phyloP scores from a whole-genome alignment of 2,797 vertebrate genomes.

The Danio albolineatus region DNA sequence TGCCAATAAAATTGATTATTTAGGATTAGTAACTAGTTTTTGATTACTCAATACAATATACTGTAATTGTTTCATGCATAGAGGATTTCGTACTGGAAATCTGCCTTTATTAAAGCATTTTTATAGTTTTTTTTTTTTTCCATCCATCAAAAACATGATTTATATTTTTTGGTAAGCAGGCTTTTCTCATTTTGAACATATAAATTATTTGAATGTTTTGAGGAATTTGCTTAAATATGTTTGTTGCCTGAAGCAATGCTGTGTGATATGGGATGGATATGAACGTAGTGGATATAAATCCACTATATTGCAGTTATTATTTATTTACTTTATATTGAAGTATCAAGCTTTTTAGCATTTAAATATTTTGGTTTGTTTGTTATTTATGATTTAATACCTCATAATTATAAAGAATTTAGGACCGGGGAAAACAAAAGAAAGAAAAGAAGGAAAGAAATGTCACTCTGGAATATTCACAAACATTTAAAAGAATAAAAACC shows the following conservation, averaged over 20 bases:
- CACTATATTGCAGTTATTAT: slow-evolving; percentile 8
- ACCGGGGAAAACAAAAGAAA: no score
- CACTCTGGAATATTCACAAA: neutral
- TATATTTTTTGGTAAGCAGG: neutral
- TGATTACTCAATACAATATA: no score
- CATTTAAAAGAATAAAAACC: no score
- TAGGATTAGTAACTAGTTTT: neutral
- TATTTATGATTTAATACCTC: no score
- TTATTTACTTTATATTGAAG: neutral
- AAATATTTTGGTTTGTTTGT: neutral
- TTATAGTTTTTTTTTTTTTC: no score
- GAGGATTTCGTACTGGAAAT: no score
- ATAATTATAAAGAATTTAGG: no score
- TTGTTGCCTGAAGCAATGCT: slow-evolving; percentile 9
- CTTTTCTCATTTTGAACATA: neutral
- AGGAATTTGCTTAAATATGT: slow-evolving; percentile 30
- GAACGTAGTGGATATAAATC: neutral
- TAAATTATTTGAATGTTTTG: slow-evolving; percentile 34
- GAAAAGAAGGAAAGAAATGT: neutral
- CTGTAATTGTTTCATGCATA: no score
- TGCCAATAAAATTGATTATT: slow-evolving; percentile 3
- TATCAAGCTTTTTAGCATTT: neutral
- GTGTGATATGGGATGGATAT: slow-evolving; percentile 2
- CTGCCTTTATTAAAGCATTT: no score
- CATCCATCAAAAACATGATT: slow-evolving; percentile 5